Percentiles rank a stretch among this genome's conserved stretches.
Conservation (phyloP, 2,797 vertebrate genomes). For the Catharus ustulatus region DNA sequence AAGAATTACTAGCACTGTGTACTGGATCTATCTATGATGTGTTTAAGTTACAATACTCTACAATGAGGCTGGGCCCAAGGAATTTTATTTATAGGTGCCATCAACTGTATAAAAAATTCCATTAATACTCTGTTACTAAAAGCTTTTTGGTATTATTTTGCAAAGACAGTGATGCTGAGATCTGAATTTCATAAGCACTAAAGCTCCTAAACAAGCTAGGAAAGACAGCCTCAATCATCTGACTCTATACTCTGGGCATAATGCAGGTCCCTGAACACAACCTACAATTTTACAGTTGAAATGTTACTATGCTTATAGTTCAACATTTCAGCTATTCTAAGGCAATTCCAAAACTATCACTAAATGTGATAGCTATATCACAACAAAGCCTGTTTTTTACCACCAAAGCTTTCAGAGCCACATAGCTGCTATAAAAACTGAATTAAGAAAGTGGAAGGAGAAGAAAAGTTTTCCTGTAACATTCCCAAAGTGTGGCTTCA, state of each 20-base stretch:
- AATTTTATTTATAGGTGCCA: neutral
- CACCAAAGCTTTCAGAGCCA: neutral
- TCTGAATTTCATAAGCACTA: neutral
- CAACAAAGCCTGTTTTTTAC: neutral
- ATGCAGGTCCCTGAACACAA: neutral
- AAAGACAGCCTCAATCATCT: neutral
- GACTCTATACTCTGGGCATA: neutral
- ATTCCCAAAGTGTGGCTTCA: neutral
- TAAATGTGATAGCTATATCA: neutral
- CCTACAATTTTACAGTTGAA: neutral
- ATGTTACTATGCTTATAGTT: neutral
- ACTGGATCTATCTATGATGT: neutral
- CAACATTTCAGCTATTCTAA: neutral
- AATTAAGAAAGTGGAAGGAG: neutral
- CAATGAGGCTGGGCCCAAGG: neutral
- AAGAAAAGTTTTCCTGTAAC: neutral
- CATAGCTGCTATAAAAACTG: neutral
- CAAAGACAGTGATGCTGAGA: neutral
- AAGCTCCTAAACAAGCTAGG: neutral
- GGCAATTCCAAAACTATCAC: neutral
- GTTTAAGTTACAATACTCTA: neutral
- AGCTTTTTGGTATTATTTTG: neutral
- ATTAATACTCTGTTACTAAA: neutral
- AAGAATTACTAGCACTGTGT: neutral
- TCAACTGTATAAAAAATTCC: neutral